Evolutionary conservation across 2,797 vertebrate species (phyloP), one percentile per base, ranked within the genome.

Genomic region (Myotis vivesi): DNA sequence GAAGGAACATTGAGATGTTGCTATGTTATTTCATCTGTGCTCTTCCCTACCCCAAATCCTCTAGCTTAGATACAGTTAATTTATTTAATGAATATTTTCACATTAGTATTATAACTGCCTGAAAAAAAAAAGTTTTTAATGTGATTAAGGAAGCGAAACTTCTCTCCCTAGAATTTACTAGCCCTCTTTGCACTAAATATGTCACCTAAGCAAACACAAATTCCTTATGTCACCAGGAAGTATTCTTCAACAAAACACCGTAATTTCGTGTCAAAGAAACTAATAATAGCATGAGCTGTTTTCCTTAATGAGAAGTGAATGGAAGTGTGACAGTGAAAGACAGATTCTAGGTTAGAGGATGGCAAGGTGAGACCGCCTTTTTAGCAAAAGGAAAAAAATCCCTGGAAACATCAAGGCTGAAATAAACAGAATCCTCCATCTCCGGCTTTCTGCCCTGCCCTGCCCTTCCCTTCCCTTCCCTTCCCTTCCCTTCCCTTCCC

Each of bases 281-380:
- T 84, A 98, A 98, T 98, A 98, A 98, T 97, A 98, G 97, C 17
- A 55, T 92, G 94, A 98, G 98, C 91, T 55, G 97, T 97, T 97
- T 98, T 98, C 93, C 98, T 98, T 98, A 98, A 98, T 98, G 98
- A 98, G 95, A 97, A 97, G 97, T 55, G 96, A 96, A 97, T 96
- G 97, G 96, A 97, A 97, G 98, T 98, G 98, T 98, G 98, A 98
- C 98, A 98, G 98, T 98, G 98, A 98, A 98, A 98, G 97, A 97
- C 97, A 97, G 97, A 96, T 96, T 97, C 96, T 96, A 96, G 91
- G 90, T 97, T 97, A 19, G 87, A 97, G 95, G 94, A 89, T 98
- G 98, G 99, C 98, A 98, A 99, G 98, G 98, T 98, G 99, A 99
- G 98, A 98, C 95, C 38, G 59, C 95, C 97, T 96, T 97, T 98